phyloP scores from a whole-genome alignment of 2,797 vertebrate species.

The Myotis daubentonii region DNA sequence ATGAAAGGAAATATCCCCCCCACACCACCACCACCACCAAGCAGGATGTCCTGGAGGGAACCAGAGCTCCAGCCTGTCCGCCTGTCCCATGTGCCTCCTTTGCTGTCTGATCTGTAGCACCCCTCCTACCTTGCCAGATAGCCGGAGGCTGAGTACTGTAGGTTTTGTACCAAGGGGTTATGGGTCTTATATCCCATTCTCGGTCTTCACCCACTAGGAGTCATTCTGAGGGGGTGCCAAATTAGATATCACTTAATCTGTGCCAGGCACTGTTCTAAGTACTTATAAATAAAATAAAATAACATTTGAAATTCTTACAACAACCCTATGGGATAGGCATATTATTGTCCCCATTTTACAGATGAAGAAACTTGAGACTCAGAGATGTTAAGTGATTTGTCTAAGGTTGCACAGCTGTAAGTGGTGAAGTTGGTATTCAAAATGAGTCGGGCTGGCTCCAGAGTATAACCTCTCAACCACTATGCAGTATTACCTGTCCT shows the following conservation, averaged over 20 bases:
- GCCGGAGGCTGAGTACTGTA: background rate
- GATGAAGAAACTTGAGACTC: constrained; percentile 42
- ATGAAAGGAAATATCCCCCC: constrained; percentile 73
- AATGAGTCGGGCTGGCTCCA: background rate
- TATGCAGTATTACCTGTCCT: background rate
- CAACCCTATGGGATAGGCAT: background rate
- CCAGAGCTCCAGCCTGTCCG: constrained; percentile 55
- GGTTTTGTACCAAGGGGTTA: background rate
- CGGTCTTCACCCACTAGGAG: background rate
- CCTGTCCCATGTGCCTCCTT: constrained; percentile 36
- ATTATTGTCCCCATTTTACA: constrained; percentile 5
- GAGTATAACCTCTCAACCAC: background rate
- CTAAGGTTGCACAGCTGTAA: background rate
- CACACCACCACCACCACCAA: constrained; percentile 8
- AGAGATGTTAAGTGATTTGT: constrained; percentile 52
- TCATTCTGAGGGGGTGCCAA: background rate
- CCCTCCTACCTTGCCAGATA: background rate
- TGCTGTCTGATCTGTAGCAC: constrained; percentile 52
- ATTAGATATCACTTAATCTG: background rate
- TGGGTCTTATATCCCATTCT: background rate
- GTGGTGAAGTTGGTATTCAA: background rate
- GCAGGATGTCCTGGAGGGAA: constrained; percentile 82
- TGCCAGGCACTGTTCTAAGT: background rate
- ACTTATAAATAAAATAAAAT: background rate
- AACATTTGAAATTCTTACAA: background rate